Evolutionary conservation across 1,140 invertebrate genomes (phyloP).

Genomic region (Phocides pigmalion): DNA sequence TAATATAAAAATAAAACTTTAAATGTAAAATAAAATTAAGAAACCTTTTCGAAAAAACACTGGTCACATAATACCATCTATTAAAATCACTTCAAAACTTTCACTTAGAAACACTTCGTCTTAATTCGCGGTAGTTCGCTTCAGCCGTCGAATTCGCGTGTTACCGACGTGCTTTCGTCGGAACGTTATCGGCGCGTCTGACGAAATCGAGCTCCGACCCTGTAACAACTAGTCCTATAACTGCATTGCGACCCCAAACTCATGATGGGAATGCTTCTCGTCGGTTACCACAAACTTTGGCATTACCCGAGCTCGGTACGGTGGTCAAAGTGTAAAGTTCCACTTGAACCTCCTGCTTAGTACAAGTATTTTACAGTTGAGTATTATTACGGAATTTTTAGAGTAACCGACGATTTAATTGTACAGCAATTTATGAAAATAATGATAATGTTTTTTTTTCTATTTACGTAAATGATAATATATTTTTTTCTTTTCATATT

Average conservation of each 20-base stretch:
- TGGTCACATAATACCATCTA: constrained; percentile 11
- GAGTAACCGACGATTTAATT: too few species aligned
- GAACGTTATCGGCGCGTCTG: constrained; percentile 62
- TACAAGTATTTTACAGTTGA: too few species aligned
- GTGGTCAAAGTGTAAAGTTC: neutral
- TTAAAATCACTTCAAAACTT: constrained; percentile 18
- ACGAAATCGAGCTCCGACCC: constrained; percentile 42
- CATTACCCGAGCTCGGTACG: neutral
- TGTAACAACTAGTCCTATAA: constrained; percentile 47
- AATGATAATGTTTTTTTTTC: too few species aligned
- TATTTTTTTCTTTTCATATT: too few species aligned
- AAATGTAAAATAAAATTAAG: neutral
- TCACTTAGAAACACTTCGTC: constrained; percentile 5
- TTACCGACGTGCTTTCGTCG: constrained; percentile 53
- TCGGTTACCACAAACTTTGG: neutral
- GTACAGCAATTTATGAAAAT: too few species aligned
- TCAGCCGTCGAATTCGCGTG: constrained; percentile 2
- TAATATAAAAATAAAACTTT: neutral
- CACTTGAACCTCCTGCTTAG: too few species aligned
- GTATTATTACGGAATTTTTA: too few species aligned
- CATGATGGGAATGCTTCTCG: neutral
- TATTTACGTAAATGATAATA: too few species aligned
- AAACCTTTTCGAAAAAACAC: neutral
- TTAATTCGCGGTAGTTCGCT: constrained; percentile 7
- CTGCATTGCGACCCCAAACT: constrained; percentile 66